These are phyloP conservation scores for Acanthococcus lagerstroemiae DNA, from an alignment of 2,888 invertebrate genomes.

Conservation along the genomic window DNA sequence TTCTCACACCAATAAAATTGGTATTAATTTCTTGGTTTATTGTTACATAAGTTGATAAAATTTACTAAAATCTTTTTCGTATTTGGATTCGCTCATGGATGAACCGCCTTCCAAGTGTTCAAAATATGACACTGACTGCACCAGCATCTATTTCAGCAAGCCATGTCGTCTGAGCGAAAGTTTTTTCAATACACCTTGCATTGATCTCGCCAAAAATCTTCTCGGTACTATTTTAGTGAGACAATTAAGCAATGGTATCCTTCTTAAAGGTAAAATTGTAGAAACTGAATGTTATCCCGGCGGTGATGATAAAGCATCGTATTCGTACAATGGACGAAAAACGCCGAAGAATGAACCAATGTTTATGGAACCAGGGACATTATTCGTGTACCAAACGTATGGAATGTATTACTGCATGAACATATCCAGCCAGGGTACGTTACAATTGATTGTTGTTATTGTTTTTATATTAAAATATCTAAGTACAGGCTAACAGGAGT, in stretches of 20 bases:
- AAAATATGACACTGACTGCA: neutral
- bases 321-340: constrained; percentile 49
- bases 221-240: constrained; percentile 55
- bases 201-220: constrained; percentile 48
- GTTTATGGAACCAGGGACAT: constrained; percentile 61
- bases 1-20: neutral
- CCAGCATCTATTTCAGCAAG: neutral
- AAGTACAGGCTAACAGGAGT: too few relatives aligned
- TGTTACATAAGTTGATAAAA: too few relatives aligned
- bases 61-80: too few relatives aligned
- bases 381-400: constrained; percentile 61
- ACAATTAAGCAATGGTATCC: constrained; percentile 44
- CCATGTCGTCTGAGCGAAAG: constrained; percentile 28
- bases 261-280: constrained; percentile 55
- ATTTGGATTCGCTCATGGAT: too few relatives aligned
- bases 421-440: constrained; percentile 53
- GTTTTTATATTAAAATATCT: too few relatives aligned
- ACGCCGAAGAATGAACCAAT: constrained; percentile 57
- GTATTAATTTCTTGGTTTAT: neutral
- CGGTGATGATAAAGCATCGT: constrained; percentile 55
- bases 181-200: constrained; percentile 45
- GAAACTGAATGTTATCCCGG: constrained; percentile 66
- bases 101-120: neutral
- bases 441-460: neutral
- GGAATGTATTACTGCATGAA: constrained; percentile 67